phyloP scores from a whole-genome alignment of 1,140 invertebrate genomes.

The Zaprionus lachaisei region DNA sequence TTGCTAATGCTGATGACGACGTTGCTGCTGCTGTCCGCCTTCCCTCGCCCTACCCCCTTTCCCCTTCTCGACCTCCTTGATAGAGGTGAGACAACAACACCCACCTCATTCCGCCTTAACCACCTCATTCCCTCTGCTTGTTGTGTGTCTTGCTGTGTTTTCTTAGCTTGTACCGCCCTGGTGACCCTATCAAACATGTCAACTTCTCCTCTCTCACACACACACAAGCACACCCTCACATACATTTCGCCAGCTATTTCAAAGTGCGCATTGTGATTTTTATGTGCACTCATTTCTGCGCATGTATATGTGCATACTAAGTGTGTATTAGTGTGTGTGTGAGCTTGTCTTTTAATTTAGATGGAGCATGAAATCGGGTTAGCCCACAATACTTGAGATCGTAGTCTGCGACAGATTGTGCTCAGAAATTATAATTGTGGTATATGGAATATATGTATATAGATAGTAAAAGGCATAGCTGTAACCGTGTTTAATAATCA shows the following conservation, averaged over 20 bases:
- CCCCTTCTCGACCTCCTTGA: neutral
- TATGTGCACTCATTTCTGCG: conserved; percentile 37
- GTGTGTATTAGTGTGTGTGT: conserved; percentile 7
- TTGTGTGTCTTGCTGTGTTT: conserved; percentile 26
- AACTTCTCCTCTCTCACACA: conserved; percentile 20
- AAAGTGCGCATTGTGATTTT: conserved; percentile 61
- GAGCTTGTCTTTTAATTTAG: conserved; percentile 50
- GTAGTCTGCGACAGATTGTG: neutral
- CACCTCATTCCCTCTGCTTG: neutral
- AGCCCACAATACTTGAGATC: conserved; percentile 24
- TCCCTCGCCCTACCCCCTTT: neutral
- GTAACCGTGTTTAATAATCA: neutral
- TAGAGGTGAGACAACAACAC: conserved; percentile 18
- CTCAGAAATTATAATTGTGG: neutral
- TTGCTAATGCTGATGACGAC: conserved; percentile 67
- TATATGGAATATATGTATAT: neutral
- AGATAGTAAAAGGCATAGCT: neutral
- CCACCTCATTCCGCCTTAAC: neutral
- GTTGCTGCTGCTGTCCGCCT: conserved; percentile 24
- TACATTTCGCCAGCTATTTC: conserved; percentile 35
- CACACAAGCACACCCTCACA: neutral
- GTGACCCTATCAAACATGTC: conserved; percentile 56
- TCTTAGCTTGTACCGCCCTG: conserved; percentile 33
- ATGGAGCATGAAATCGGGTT: conserved; percentile 48
- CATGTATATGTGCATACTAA: conserved; percentile 19